Percentiles rank a stretch among this genome's conserved stretches.
phyloP scores from a whole-genome alignment of 2,113 vertebrate species.

The Astur gentilis region DNA sequence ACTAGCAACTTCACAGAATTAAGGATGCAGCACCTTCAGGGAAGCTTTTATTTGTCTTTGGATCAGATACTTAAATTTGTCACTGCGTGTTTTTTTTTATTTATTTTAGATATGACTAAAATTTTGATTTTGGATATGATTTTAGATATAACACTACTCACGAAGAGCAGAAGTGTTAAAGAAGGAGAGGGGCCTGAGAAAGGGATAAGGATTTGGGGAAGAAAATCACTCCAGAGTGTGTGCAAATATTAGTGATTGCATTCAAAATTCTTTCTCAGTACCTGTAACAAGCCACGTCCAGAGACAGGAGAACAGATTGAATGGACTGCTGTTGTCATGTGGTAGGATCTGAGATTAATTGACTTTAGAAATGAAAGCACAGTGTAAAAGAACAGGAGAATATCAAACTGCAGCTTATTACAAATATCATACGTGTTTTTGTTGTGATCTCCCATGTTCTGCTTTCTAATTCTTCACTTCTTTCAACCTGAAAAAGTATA shows the following conservation, averaged over 20 bases:
- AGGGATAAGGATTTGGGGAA: neutral
- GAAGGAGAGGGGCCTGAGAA: neutral
- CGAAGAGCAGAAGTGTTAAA: neutral
- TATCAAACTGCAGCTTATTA: neutral
- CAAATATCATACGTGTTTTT: neutral
- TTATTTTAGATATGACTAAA: neutral
- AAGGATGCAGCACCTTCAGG: fast-evolving
- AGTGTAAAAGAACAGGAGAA: neutral
- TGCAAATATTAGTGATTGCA: neutral
- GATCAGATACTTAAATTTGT: neutral
- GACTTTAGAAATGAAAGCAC: neutral
- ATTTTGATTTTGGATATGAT: too few species aligned
- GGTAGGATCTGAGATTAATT: neutral
- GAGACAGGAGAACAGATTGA: neutral
- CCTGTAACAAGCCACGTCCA: neutral
- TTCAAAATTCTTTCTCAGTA: neutral
- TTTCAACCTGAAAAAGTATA: neutral
- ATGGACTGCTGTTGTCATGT: neutral
- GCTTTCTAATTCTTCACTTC: neutral
- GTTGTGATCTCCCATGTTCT: neutral
- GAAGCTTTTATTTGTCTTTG: neutral
- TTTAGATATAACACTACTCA: too few species aligned
- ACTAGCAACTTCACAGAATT: neutral
- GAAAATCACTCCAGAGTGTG: neutral
- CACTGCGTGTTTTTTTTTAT: neutral